A percentile compares a stretch with the other conserved stretches of the same genome.
Conservation (phyloP, 2,113 vertebrate species). For the Coreoperca whiteheadi region DNA sequence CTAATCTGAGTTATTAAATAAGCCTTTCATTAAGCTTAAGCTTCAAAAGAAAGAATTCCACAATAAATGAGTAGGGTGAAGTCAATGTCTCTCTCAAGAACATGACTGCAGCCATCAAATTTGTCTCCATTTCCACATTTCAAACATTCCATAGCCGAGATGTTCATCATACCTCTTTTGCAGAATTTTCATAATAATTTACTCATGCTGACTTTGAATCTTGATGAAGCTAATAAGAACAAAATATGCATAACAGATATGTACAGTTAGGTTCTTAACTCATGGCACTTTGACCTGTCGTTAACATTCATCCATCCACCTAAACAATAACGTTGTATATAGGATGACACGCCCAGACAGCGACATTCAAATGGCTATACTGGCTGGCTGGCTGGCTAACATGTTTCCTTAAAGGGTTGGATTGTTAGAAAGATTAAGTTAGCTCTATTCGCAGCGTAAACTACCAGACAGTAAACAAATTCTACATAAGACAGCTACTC, state of each 20-base stretch:
- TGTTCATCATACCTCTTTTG: not conserved
- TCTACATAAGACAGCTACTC: not conserved
- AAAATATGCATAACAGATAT: not conserved
- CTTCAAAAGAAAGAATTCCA: not conserved
- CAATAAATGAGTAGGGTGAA: not conserved
- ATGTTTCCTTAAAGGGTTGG: not conserved
- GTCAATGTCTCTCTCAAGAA: not conserved
- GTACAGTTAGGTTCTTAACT: not conserved
- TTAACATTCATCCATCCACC: not conserved
- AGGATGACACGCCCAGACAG: conserved; percentile 57
- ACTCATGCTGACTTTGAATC: not conserved
- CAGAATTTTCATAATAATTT: not conserved
- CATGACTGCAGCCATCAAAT: too few relatives aligned
- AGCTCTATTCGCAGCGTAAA: not conserved
- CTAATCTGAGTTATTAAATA: not conserved
- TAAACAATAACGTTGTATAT: not conserved
- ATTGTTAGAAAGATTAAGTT: not conserved
- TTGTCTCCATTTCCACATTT: not conserved
- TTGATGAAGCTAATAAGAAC: not conserved
- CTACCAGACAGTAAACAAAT: not conserved
- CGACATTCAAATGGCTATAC: not conserved
- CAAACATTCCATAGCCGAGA: not conserved
- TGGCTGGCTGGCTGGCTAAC: not conserved
- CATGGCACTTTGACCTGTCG: not conserved
- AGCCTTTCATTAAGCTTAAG: not conserved